phyloP scores from a whole-genome alignment of 2,113 vertebrate species.

The Hylia prasina region DNA sequence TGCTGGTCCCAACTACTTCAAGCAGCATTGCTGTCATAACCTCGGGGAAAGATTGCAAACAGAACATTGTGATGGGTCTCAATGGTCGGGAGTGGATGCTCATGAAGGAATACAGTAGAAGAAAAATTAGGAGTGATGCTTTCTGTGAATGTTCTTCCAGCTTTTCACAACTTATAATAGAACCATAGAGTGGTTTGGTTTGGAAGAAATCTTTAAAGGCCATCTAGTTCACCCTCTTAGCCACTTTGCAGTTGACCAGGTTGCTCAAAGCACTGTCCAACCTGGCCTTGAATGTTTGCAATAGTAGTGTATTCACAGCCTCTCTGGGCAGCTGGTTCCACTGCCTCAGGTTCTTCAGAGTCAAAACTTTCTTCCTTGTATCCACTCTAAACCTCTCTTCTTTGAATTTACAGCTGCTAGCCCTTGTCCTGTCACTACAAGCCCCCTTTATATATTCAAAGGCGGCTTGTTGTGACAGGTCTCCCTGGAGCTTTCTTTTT shows the following conservation, averaged over 20 bases:
- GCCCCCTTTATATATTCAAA: not conserved
- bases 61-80: not conserved
- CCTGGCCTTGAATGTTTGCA: not conserved
- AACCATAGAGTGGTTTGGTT: not conserved
- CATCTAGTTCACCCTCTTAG: not conserved
- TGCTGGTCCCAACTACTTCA: not conserved
- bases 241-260: not conserved
- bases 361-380: not conserved
- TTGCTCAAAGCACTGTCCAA: not conserved
- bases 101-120: not conserved
- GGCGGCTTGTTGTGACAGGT: too few relatives aligned
- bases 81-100: not conserved
- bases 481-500: not conserved
- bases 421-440: not conserved
- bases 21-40: not conserved
- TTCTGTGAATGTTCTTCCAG: not conserved
- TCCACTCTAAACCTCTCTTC: not conserved
- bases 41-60: not conserved
- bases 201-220: not conserved
- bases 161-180: not conserved
- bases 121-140: not conserved
- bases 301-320: not conserved
- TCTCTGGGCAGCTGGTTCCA: not conserved
- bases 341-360: not conserved
- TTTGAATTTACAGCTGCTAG: not conserved